Evolutionary conservation across 2,797 vertebrate species (phyloP), one percentile per base, ranked within the genome.

Genomic region (Limosa lapponica): DNA sequence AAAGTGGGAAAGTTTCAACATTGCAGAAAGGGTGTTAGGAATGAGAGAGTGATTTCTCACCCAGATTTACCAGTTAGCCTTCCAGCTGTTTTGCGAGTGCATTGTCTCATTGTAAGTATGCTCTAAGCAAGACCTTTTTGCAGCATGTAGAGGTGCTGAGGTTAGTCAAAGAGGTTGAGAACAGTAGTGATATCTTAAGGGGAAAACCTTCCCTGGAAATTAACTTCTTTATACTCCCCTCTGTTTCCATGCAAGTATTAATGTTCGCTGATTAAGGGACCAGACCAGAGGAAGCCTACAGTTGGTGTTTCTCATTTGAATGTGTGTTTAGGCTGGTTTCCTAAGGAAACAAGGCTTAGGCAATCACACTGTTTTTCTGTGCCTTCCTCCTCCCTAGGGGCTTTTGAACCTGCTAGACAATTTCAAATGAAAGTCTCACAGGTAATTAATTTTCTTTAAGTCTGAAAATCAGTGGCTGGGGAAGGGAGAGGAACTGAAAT

Each of bases 261-360:
- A 61, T 61, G 51, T 61, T 89, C 80, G 55, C 79, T 90, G 89
- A 91, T 93, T 54, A 86, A 92, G 65, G 22, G 34, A 86, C 80
- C 80, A 81, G 82, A 65, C 17, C 32, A 34, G 62, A 82, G 51
- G 82, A 93, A 94, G 62, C 62, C 58, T 72, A 22, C 11, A n/a
- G 79, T 70, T 83, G 69, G 51, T 79, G 36, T 75, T 96, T 81
- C 91, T 95, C 10, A 0, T 88, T 72, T 87, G 66, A 72, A 30
- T 86, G 77, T 95, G 72, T 90, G 55, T 92, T 96, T 92, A 66
- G 92, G 88, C 90, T 5, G 10, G 36, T 84, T 95, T 96, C 95
- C 96, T 92, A 92, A 95, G 86, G 90, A 94, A 97, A 96, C 86
- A 96, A 58, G 36, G 6, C 48, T 91, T 44, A 72, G 41, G 77